Percentiles rank a stretch among this genome's conserved stretches.
Evolutionary conservation across 2,888 invertebrate species (phyloP).

Genomic region (Parelbella ahira): DNA sequence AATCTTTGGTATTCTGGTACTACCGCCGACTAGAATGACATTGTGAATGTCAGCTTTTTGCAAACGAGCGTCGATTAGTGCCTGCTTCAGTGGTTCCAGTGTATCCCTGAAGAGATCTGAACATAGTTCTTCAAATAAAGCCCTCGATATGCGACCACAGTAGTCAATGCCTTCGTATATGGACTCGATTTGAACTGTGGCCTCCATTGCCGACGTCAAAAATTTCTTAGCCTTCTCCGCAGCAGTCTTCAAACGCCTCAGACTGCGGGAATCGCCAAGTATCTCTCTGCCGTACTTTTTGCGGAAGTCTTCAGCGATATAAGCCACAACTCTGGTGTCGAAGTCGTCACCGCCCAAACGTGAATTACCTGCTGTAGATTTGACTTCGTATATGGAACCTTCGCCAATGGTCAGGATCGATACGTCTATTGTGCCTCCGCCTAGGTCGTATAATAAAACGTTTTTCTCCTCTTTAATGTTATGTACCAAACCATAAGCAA

Average conservation of each 20-base stretch:
- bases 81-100: constrained; percentile 43
- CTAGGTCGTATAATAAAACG: constrained; percentile 57
- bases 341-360: constrained; percentile 62
- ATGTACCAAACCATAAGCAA: constrained; percentile 53
- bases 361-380: constrained; percentile 51
- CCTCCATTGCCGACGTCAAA: constrained; percentile 47
- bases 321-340: constrained; percentile 56
- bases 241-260: constrained; percentile 48
- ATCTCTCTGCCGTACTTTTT: constrained; percentile 48
- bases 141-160: constrained; percentile 43
- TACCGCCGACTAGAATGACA: constrained; percentile 56
- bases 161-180: constrained; percentile 53
- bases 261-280: constrained; percentile 36
- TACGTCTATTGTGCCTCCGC: constrained; percentile 62
- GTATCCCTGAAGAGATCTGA: constrained; percentile 60
- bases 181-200: constrained; percentile 45
- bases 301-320: constrained; percentile 54
- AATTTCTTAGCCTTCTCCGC: constrained; percentile 53
- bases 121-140: constrained; percentile 57
- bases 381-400: constrained; percentile 51
- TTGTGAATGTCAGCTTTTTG: constrained; percentile 46
- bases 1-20: constrained; percentile 61
- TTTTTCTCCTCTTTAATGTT: constrained; percentile 41
- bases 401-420: constrained; percentile 49
- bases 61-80: constrained; percentile 46